phyloP scores from a whole-genome alignment of 2,888 invertebrate species.

The Conomelus anceps region DNA sequence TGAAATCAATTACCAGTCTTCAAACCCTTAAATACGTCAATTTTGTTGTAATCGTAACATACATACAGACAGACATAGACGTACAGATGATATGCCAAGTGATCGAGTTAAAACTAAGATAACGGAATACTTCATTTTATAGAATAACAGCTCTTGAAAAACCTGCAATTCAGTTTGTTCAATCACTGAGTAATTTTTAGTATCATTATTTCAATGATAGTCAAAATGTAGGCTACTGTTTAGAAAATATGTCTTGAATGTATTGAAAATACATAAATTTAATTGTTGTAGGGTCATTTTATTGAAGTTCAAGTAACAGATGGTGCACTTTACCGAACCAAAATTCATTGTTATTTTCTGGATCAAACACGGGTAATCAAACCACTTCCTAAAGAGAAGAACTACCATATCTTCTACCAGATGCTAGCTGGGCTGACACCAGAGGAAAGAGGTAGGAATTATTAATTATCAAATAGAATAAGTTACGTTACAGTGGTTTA shows the following conservation, averaged over 20 bases:
- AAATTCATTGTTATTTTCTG: slow-evolving; percentile 92
- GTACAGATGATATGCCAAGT: not conserved
- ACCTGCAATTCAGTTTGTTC: too few relatives aligned
- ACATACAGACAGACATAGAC: not conserved
- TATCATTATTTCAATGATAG: too few relatives aligned
- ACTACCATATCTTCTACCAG: slow-evolving; percentile 96
- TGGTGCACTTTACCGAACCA: slow-evolving; percentile 87
- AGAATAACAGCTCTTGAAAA: not conserved
- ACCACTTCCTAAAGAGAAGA: slow-evolving; percentile 79
- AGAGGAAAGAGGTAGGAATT: slow-evolving; percentile 62
- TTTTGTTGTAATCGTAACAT: too few relatives aligned
- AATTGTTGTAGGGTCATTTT: slow-evolving; percentile 71
- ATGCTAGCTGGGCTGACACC: slow-evolving; percentile 81
- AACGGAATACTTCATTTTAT: not conserved
- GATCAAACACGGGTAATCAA: slow-evolving; percentile 88
- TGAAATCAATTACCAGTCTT: too few relatives aligned
- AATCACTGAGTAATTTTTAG: too few relatives aligned
- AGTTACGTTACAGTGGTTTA: too few relatives aligned
- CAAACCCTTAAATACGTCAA: too few relatives aligned
- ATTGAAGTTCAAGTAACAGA: slow-evolving; percentile 95
- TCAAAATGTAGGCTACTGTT: too few relatives aligned
- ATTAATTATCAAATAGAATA: too few relatives aligned
- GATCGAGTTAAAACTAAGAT: not conserved
- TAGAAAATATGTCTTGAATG: too few relatives aligned
- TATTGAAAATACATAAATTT: too few relatives aligned